Conservation (phyloP, 2,888 invertebrate species). For the Scaptomyza reducta region DNA sequence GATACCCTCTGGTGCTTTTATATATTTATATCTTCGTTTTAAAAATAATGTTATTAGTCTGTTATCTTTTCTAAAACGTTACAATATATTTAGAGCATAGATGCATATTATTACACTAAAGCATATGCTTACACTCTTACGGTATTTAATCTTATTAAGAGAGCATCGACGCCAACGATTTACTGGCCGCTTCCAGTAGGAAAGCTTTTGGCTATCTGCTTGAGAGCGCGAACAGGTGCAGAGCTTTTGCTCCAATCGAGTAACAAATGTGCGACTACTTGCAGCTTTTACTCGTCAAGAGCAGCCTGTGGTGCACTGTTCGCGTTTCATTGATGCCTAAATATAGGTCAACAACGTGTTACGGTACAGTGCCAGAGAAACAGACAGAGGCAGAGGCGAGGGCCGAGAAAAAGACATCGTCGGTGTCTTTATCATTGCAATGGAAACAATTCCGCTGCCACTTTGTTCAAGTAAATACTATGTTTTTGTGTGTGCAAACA, state of each 20-base stretch:
- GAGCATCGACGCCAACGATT: slow-evolving; percentile 11
- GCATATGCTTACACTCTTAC: slow-evolving; percentile 4
- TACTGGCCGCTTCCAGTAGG: slow-evolving; percentile 57
- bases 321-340: slow-evolving; percentile 81
- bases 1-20: neutral
- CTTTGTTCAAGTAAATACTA: slow-evolving; percentile 16
- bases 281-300: slow-evolving; percentile 66
- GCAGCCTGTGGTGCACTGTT: slow-evolving; percentile 37
- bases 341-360: slow-evolving; percentile 83
- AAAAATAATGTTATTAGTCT: no score
- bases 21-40: no score
- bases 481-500: slow-evolving; percentile 45
- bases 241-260: slow-evolving; percentile 59
- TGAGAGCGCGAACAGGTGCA: slow-evolving; percentile 10
- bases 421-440: slow-evolving; percentile 52
- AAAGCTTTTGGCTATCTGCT: slow-evolving; percentile 29
- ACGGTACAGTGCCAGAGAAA: slow-evolving; percentile 44
- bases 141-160: slow-evolving; percentile 5
- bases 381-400: slow-evolving; percentile 3
- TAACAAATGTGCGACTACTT: slow-evolving; percentile 38
- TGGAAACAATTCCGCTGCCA: slow-evolving; percentile 42
- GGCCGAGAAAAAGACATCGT: slow-evolving; percentile 33
- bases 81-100: neutral
- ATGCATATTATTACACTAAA: neutral
- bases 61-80: neutral